phyloP scores from a whole-genome alignment of 2,797 vertebrate genomes.

The Prunella strophiata region DNA sequence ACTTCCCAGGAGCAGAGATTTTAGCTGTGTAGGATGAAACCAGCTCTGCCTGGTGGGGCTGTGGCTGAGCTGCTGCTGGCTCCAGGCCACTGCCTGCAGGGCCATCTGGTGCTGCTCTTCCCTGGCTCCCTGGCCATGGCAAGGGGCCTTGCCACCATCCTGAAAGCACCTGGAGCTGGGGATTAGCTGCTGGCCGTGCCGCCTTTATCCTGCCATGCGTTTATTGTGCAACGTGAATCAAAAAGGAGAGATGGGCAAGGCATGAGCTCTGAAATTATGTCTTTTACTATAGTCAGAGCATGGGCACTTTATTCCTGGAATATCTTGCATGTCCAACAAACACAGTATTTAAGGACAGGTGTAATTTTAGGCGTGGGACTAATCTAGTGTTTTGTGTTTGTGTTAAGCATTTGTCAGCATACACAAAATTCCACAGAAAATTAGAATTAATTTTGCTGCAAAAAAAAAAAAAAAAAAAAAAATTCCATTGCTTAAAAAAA shows the following conservation, averaged over 20 bases:
- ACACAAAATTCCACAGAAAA: not conserved
- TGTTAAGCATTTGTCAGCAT: not conserved
- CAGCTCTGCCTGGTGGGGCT: not conserved
- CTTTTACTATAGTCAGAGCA: not conserved
- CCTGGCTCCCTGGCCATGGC: not conserved
- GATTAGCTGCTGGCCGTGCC: accelerated
- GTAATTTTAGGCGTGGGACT: not conserved
- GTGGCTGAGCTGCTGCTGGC: not conserved
- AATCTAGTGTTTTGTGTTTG: not conserved
- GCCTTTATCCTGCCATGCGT: accelerated
- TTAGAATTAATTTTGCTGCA: not conserved
- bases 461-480: not conserved
- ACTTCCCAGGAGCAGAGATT: accelerated
- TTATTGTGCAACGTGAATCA: accelerated
- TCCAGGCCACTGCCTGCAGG: not conserved
- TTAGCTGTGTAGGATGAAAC: accelerated
- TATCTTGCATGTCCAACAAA: not conserved
- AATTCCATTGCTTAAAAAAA: not conserved
- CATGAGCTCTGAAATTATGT: not conserved
- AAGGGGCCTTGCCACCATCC: not conserved
- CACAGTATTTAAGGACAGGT: not conserved
- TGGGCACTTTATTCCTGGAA: accelerated
- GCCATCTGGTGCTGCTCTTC: not conserved
- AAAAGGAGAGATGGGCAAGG: too few relatives aligned
- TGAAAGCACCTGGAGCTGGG: not conserved